Conservation (phyloP, 2,113 vertebrate species). For the Willisornis vidua region DNA sequence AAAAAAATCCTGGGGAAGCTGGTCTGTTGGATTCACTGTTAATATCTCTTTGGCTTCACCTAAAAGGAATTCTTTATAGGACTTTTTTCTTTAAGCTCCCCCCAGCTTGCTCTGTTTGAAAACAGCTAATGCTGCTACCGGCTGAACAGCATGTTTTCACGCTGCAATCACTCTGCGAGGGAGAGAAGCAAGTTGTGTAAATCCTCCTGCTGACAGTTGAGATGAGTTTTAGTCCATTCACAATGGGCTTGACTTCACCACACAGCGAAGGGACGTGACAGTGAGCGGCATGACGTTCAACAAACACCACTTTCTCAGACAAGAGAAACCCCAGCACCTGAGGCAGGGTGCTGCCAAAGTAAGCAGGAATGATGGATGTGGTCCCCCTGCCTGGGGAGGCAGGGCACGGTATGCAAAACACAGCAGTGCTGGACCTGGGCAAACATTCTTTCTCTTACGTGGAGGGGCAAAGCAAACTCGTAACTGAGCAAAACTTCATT, state of each 20-base stretch:
- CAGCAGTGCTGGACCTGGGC: not conserved
- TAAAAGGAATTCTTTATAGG: conserved; percentile 51
- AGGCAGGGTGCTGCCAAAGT: not conserved
- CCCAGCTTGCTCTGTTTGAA: not conserved
- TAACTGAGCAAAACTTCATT: not conserved
- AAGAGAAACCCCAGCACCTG: not conserved
- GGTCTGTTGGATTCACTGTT: conserved; percentile 44
- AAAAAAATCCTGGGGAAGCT: not conserved
- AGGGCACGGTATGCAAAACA: not conserved
- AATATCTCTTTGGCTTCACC: conserved; percentile 46
- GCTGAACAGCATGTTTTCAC: conserved; percentile 23
- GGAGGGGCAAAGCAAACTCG: not conserved
- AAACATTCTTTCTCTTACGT: not conserved
- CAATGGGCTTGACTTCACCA: not conserved
- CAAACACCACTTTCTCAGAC: not conserved
- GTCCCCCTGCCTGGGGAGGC: not conserved
- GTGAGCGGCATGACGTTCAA: fast-evolving
- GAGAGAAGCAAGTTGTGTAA: conserved; percentile 32
- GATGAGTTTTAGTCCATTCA: conserved; percentile 42
- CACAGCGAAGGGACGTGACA: not conserved
- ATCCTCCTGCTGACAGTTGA: conserved; percentile 48
- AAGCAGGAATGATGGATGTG: not conserved
- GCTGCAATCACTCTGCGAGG: conserved; percentile 23
- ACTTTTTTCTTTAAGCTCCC: not conserved
- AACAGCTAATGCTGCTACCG: not conserved